Base-by-base conservation (phyloP, 2,113 vertebrate species). In the Edolisoma coerulescens region DNA sequence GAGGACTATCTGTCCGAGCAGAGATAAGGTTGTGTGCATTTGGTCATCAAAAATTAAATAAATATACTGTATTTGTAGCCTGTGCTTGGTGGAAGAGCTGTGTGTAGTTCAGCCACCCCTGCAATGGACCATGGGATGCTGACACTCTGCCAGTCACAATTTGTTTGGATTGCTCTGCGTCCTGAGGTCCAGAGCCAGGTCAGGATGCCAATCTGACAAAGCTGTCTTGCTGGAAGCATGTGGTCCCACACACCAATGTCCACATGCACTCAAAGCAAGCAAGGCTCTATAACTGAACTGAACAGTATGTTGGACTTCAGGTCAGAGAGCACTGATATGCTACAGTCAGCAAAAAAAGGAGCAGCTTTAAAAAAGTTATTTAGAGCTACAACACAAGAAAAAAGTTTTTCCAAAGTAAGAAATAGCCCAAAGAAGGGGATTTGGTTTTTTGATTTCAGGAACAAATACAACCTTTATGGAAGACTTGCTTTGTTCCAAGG, bases 121-220 rank as follows among this genome's bases (percentile, higher is more conserved):
- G 8, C 0, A 1, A 42, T 2, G 21, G 44, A 63, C 18, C 12
- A 44, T 11, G 24, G 32, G 13, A 88, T 22, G 47, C 41, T 1
- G 7, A 35, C 37, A 15, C 33, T 49, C 28, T 45, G 53, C 16
- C 16, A 37, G 4, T 56, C 41, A 24, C 0, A 0, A 78, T 23
- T 53, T 24, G 8, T 23, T 68, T 61, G 4, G 24, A 42, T 87
- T 77, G n/a, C 23, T 77, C 54, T 56, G 45, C 5, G 5, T 42
- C 42, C 50, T 69, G 70, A 75, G 30, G 42, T 67, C 74, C 39
- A 39, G 42, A 74, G 21, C 35, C 53, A 52, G 30, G 35, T 63
- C 56, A 90, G 56, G 28, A 63, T 3, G 2, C 10, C 45, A 44
- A 6, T 16, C 10, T 56, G 73, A 47, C 19, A 49, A 37, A 77